These are phyloP conservation scores for Creontiades dilutus DNA, from an alignment of 2,888 invertebrate species.

Conservation along the genomic window DNA sequence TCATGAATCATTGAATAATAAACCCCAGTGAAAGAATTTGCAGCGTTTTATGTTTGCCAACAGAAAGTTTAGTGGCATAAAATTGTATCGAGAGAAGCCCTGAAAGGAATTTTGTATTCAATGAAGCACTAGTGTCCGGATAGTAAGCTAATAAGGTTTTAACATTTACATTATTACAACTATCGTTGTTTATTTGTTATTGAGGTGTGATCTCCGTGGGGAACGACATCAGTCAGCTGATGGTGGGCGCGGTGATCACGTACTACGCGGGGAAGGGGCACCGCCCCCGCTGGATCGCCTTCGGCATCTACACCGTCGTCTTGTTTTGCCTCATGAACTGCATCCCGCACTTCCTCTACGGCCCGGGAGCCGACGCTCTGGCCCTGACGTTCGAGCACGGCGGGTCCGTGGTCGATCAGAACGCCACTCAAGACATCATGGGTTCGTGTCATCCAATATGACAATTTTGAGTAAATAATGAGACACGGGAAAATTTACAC, in stretches of 20 bases:
- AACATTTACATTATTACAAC: too few relatives aligned
- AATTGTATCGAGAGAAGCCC: too few relatives aligned
- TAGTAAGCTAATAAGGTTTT: too few relatives aligned
- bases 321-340: slow-evolving; percentile 84
- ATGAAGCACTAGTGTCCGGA: background rate
- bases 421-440: slow-evolving; percentile 79
- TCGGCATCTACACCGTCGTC: slow-evolving; percentile 82
- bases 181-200: background rate
- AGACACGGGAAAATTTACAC: background rate
- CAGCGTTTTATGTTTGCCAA: too few relatives aligned
- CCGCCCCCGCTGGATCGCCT: slow-evolving; percentile 86
- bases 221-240: slow-evolving; percentile 86
- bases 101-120: background rate
- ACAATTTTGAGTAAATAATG: background rate
- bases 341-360: slow-evolving; percentile 85
- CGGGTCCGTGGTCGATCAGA: slow-evolving; percentile 77
- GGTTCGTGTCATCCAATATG: slow-evolving; percentile 64
- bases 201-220: slow-evolving; percentile 85
- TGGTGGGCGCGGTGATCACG: slow-evolving; percentile 84
- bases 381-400: slow-evolving; percentile 82
- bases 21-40: too few relatives aligned
- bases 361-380: slow-evolving; percentile 84
- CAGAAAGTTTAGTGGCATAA: too few relatives aligned
- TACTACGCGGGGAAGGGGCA: slow-evolving; percentile 86
- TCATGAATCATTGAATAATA: too few relatives aligned